These are phyloP conservation scores for Chymomyza fuscimana DNA, from an alignment of 2,888 invertebrate genomes.

Conservation along the genomic window DNA sequence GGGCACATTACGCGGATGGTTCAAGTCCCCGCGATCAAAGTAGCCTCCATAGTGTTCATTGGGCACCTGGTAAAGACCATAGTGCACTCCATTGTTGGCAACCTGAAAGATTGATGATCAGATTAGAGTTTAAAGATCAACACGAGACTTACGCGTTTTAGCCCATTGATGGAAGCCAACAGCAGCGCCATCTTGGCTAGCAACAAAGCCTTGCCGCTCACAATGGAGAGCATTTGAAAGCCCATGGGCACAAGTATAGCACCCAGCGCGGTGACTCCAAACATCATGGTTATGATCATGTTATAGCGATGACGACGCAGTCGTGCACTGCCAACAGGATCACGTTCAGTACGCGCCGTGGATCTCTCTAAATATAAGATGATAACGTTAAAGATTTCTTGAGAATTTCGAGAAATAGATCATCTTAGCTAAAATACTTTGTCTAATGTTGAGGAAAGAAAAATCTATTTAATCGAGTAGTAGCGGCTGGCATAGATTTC, in stretches of 20 bases:
- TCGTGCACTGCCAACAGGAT: slow-evolving; percentile 69
- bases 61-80: slow-evolving; percentile 86
- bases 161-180: slow-evolving; percentile 88
- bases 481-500: no score
- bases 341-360: slow-evolving; percentile 3
- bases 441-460: no score
- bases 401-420: no score
- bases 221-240: slow-evolving; percentile 90
- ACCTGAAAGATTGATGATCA: slow-evolving; percentile 81
- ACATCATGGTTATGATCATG: slow-evolving; percentile 89
- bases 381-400: no score
- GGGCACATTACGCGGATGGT: slow-evolving; percentile 74
- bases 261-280: slow-evolving; percentile 87
- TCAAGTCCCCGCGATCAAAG: slow-evolving; percentile 76
- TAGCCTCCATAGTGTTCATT: slow-evolving; percentile 76
- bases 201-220: slow-evolving; percentile 89
- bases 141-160: slow-evolving; percentile 83
- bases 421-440: no score
- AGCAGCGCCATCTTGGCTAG: slow-evolving; percentile 90
- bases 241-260: slow-evolving; percentile 90
- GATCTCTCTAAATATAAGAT: neutral
- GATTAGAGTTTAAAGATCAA: neutral
- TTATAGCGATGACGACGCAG: slow-evolving; percentile 83
- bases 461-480: no score
- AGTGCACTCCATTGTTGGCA: slow-evolving; percentile 87